phyloP scores from a whole-genome alignment of 2,888 invertebrate genomes.

The Hydraecia micacea region DNA sequence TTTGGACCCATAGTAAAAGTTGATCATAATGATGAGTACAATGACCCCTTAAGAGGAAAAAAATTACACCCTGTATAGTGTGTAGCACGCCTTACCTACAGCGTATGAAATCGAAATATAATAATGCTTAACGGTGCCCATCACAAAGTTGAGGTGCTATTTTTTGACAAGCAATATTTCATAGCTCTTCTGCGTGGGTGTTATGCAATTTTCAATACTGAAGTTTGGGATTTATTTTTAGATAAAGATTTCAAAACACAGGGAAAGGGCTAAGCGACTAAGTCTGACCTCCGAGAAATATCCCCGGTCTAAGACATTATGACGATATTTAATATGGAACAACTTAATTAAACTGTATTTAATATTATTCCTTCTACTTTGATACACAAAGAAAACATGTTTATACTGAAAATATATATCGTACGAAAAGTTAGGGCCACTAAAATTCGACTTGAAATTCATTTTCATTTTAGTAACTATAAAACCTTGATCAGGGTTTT shows the following conservation, averaged over 20 bases:
- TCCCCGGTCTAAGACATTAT: not conserved
- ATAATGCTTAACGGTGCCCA: not conserved
- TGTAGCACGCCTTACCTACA: constrained; percentile 17
- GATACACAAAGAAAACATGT: constrained; percentile 3
- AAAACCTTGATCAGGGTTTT: constrained; percentile 37
- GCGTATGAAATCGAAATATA: not conserved
- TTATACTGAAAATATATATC: not conserved
- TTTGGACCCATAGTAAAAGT: no score
- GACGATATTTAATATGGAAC: not conserved
- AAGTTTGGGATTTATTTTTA: no score
- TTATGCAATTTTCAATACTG: not conserved
- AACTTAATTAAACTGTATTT: not conserved
- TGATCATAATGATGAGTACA: no score
- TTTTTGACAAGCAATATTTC: not conserved
- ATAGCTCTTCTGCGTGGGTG: not conserved
- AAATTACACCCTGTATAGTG: no score
- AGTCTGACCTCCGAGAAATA: not conserved
- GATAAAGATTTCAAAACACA: not conserved
- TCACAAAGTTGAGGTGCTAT: constrained; percentile 9
- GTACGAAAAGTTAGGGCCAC: constrained; percentile 3
- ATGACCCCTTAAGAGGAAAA: no score
- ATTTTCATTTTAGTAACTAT: constrained; percentile 35
- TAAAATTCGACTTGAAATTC: constrained; percentile 19
- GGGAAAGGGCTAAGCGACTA: not conserved
- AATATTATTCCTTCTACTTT: not conserved